These are phyloP conservation scores for Tipula lateralis DNA, from an alignment of 2,888 invertebrate genomes.

Conservation along the genomic window DNA sequence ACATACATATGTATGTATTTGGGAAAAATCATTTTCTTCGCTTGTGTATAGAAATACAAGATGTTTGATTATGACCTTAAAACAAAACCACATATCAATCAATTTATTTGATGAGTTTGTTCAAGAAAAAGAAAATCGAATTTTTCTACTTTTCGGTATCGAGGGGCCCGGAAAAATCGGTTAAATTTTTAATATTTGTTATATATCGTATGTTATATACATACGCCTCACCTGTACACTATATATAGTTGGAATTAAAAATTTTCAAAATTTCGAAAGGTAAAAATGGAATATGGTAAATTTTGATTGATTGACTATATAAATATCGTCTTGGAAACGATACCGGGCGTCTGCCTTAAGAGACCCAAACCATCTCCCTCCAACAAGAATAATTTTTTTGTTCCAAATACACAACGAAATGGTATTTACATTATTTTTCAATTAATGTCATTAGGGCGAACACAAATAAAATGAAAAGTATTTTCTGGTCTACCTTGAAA, in stretches of 20 bases:
- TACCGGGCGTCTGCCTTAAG: too few species aligned
- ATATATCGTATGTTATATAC: neutral
- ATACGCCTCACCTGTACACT: neutral
- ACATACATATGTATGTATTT: neutral
- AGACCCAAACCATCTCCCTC: too few species aligned
- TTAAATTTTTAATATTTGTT: neutral
- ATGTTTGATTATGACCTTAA: conserved; percentile 9
- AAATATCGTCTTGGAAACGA: too few species aligned
- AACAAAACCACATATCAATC: conserved; percentile 9
- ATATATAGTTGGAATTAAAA: neutral
- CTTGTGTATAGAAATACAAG: neutral
- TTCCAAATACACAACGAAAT: neutral
- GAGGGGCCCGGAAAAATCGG: neutral
- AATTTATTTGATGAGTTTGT: conserved; percentile 19
- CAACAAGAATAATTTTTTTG: neutral
- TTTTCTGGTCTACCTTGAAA: neutral
- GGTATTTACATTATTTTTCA: neutral
- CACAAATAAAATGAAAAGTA: neutral
- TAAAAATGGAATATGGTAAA: neutral
- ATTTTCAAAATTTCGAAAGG: neutral
- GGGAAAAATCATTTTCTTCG: neutral
- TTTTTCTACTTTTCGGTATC: neutral
- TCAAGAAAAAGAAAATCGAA: neutral
- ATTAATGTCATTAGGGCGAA: neutral
- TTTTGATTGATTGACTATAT: neutral